phyloP scores from a whole-genome alignment of 2,113 vertebrate species.

The Plectropomus leopardus region DNA sequence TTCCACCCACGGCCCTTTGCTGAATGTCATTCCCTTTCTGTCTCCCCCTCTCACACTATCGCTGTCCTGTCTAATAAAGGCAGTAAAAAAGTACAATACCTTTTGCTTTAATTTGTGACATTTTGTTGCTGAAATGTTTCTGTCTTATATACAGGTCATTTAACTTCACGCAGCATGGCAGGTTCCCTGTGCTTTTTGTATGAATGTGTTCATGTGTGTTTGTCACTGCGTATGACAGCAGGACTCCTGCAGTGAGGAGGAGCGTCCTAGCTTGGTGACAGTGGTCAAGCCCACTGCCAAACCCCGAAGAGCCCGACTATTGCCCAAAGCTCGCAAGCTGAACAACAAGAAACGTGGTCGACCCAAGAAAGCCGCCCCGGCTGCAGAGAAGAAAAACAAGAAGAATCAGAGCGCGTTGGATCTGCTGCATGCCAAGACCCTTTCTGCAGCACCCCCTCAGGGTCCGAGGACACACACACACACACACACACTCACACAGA shows the following conservation, averaged over 20 bases:
- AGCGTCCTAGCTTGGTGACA: constrained; percentile 84
- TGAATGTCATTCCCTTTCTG: too few relatives aligned
- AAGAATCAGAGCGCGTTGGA: constrained; percentile 94
- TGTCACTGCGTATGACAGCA: constrained; percentile 49
- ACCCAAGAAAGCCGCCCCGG: constrained; percentile 92
- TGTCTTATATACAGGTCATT: neutral
- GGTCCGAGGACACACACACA: constrained; percentile 81
- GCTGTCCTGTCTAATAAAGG: too few relatives aligned
- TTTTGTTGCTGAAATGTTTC: neutral
- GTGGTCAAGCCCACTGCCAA: constrained; percentile 91
- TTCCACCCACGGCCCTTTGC: too few relatives aligned
- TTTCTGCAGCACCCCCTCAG: constrained; percentile 93
- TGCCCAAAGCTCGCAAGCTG: constrained; percentile 93
- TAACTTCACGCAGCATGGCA: neutral
- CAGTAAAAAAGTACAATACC: neutral
- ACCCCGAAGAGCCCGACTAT: constrained; percentile 89
- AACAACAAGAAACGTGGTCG: constrained; percentile 95
- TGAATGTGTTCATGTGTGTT: neutral
- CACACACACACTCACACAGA: constrained; percentile 1
- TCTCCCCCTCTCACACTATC: too few relatives aligned
- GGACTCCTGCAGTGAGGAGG: constrained; percentile 95
- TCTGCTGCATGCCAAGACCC: constrained; percentile 92
- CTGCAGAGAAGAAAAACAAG: constrained; percentile 91
- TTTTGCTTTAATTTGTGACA: neutral
- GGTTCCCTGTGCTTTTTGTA: neutral